These are phyloP conservation scores for Propsilocerus akamusi DNA, from an alignment of 1,140 invertebrate genomes.

Conservation along the genomic window DNA sequence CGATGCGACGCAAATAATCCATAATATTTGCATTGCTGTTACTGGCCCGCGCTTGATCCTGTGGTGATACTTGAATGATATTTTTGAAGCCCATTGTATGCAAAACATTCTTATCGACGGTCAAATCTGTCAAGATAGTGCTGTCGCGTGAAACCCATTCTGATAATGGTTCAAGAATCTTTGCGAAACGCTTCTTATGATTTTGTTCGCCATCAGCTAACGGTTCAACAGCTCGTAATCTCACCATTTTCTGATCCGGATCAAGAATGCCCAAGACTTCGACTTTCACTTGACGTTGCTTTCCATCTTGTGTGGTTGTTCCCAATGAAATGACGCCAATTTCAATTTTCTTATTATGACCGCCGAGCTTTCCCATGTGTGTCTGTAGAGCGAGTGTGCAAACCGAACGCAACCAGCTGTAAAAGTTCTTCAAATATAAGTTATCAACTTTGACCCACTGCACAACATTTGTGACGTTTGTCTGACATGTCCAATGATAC, in stretches of 20 bases:
- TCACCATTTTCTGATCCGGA: constrained; percentile 47
- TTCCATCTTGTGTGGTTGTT: constrained; percentile 66
- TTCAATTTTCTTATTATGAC: constrained; percentile 42
- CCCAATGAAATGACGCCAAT: constrained; percentile 78
- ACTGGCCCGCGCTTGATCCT: constrained; percentile 30
- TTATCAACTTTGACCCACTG: constrained; percentile 75
- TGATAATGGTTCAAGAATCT: constrained; percentile 56
- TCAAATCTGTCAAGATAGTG: constrained; percentile 59
- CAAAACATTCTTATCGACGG: constrained; percentile 59
- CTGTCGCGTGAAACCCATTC: constrained; percentile 62
- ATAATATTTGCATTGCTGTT: constrained; percentile 60
- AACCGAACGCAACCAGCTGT: constrained; percentile 53
- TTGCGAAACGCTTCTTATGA: constrained; percentile 53
- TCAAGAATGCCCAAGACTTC: constrained; percentile 76
- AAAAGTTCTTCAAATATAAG: constrained; percentile 55
- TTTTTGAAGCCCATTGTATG: constrained; percentile 56
- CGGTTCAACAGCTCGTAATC: constrained; percentile 64
- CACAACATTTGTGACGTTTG: constrained; percentile 67
- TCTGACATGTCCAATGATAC: constrained; percentile 81
- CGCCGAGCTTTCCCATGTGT: constrained; percentile 49
- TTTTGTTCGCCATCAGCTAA: constrained; percentile 53
- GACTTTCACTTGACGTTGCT: constrained; percentile 66
- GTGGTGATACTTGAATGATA: constrained; percentile 46
- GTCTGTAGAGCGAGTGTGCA: constrained; percentile 62
- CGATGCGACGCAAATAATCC: constrained; percentile 68